Base-by-base conservation (phyloP, 2,888 invertebrate genomes). In the Eucera pruinosa region DNA sequence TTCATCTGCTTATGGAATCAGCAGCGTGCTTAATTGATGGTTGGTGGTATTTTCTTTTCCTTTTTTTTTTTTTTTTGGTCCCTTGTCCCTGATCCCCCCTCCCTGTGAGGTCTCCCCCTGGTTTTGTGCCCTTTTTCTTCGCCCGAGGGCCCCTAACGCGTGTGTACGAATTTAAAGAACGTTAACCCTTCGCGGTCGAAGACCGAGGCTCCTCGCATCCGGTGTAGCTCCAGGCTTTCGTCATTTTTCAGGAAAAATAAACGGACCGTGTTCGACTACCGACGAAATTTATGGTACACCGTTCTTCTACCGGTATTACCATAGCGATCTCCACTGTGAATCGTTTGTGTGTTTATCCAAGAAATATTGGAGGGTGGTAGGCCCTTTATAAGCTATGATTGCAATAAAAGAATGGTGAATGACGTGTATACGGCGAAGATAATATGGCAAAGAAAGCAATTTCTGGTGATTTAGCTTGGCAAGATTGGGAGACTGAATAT, bases 111-210 rank as follows among this genome's bases (percentile, higher is more conserved):
- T 52, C 23, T n/a, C 67, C 36, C 36, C 23, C 15, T 13, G 36
- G 23, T 39, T n/a, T 39, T 20, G 13, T 72, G 70, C 71, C 69
- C 69, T 57, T 60, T 52, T 72, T 57, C 18, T 57, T 23, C 47
- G 50, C 65, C 73, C 41, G 57, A 0, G 20, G 41, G 73, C 55
- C n/a, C 72, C 36, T 18, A 41, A n/a, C 74, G 71, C 72, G 74
- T 64, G 74, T 27, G 72, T 57, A 71, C 72, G 64, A 71, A 61
- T 74, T 74, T 71, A 71, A 65, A 74, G 74, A 74, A 65, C 74
- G 74, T 74, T 74, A 43, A 74, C 74, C 74, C 74, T 74, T 45
- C 33, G 73, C 72, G 72, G 48, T 72, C 74, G 74, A 65, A 52
- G 73, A 65, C 71, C 57, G 36, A 57, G 43, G 43, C 57, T 36